Evolutionary conservation across 2,113 vertebrate genomes (phyloP).

Genomic region (Python bivittatus): DNA sequence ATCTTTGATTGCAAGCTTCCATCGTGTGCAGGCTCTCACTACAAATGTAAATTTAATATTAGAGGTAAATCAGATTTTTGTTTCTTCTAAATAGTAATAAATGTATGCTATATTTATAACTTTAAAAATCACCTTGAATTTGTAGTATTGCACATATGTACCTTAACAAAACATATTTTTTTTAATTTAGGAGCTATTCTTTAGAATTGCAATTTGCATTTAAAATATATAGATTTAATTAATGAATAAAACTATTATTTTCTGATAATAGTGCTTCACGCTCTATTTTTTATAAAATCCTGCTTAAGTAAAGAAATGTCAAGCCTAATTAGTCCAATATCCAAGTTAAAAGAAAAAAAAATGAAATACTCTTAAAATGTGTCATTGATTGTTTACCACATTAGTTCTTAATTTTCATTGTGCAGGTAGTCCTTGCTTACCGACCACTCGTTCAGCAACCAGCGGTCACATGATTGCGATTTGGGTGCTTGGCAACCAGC

Average conservation of each 20-base stretch:
- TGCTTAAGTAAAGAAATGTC: background rate
- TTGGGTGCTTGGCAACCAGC: background rate
- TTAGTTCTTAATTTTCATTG: background rate
- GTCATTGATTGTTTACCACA: background rate
- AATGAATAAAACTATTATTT: background rate
- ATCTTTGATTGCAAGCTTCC: slow-evolving; percentile 92
- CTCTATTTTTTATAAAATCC: background rate
- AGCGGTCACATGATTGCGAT: background rate
- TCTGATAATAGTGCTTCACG: background rate
- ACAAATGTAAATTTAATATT: slow-evolving; percentile 88
- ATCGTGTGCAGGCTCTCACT: slow-evolving; percentile 91
- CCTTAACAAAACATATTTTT: background rate
- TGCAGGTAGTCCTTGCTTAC: background rate
- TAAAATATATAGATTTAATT: background rate
- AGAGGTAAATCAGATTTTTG: slow-evolving; percentile 79
- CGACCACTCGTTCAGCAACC: background rate
- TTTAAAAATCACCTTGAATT: background rate
- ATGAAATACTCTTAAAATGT: background rate
- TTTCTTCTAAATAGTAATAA: background rate
- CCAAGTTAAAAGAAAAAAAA: background rate
- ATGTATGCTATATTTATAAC: accelerated
- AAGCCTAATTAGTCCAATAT: background rate
- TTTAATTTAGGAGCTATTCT: background rate
- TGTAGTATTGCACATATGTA: no score
- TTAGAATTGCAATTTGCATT: background rate